phyloP scores from a whole-genome alignment of 2,113 vertebrate genomes.

The Promerops cafer region DNA sequence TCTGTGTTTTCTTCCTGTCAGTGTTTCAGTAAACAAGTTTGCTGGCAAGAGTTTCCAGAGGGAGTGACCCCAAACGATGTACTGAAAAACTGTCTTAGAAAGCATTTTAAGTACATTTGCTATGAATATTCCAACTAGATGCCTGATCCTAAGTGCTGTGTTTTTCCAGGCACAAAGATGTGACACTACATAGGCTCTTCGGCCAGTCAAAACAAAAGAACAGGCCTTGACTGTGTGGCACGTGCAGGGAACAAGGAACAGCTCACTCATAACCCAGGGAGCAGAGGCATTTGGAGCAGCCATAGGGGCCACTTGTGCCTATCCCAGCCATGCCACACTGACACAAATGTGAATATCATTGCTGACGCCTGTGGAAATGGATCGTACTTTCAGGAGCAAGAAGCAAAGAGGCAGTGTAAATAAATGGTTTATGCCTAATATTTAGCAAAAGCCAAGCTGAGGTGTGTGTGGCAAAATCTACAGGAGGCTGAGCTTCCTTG shows the following conservation, averaged over 20 bases:
- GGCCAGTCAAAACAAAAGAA: not conserved
- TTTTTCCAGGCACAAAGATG: not conserved
- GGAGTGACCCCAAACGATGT: not conserved
- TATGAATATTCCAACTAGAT: not conserved
- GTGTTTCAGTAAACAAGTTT: not conserved
- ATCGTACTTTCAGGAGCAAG: not conserved
- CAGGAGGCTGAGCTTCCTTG: not conserved
- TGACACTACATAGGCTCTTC: not conserved
- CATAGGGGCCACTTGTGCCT: not conserved
- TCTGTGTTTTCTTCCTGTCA: not conserved
- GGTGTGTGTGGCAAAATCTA: not conserved
- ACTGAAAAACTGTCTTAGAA: not conserved
- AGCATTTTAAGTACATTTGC: not conserved
- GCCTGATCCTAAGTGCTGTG: not conserved
- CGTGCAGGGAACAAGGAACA: not conserved
- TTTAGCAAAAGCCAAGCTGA: not conserved
- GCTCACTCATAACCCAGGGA: not conserved
- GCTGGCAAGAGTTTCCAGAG: not conserved
- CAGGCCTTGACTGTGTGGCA: not conserved
- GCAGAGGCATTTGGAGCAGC: fast-evolving
- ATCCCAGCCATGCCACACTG: not conserved
- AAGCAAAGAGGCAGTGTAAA: not conserved
- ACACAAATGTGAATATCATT: not conserved
- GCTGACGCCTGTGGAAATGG: not conserved
- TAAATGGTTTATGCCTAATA: not conserved